phyloP scores from a whole-genome alignment of 2,888 invertebrate genomes.

The Caenorhabditis imperialis region DNA sequence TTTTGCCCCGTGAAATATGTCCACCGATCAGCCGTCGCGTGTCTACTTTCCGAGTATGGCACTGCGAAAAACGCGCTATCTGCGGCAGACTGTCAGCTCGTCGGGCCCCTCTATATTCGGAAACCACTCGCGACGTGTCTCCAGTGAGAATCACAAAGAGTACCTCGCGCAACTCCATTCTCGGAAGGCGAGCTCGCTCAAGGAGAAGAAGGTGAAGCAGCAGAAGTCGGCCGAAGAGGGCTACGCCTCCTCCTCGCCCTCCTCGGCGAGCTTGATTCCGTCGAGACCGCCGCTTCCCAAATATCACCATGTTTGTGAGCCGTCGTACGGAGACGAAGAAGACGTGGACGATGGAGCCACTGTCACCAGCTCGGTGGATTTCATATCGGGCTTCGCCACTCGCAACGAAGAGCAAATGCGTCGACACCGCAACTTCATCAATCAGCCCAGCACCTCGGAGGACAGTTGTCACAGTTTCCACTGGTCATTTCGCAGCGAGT shows the following conservation, averaged over 20 bases:
- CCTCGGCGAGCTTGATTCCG: conserved; percentile 26
- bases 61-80: conserved; percentile 53
- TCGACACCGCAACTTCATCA: conserved; percentile 26
- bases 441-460: conserved; percentile 33
- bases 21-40: conserved; percentile 35
- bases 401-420: conserved; percentile 37
- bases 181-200: conserved; percentile 63
- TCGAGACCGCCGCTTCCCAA: conserved; percentile 30
- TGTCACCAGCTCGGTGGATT: conserved; percentile 43
- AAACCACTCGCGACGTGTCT: conserved; percentile 14
- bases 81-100: conserved; percentile 43
- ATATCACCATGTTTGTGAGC: conserved; percentile 53
- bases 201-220: conserved; percentile 52
- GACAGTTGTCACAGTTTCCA: conserved; percentile 35
- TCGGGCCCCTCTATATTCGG: conserved; percentile 29
- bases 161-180: conserved; percentile 62
- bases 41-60: conserved; percentile 67
- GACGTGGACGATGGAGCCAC: conserved; percentile 42
- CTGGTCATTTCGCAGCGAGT: conserved; percentile 45
- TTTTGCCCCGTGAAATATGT: not conserved
- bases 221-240: conserved; percentile 28
- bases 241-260: conserved; percentile 28
- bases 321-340: conserved; percentile 52
- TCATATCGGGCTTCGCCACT: conserved; percentile 36
- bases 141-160: conserved; percentile 65